Evolutionary conservation across 2,888 invertebrate genomes (phyloP).

Genomic region (Synanthedon myopaeformis): DNA sequence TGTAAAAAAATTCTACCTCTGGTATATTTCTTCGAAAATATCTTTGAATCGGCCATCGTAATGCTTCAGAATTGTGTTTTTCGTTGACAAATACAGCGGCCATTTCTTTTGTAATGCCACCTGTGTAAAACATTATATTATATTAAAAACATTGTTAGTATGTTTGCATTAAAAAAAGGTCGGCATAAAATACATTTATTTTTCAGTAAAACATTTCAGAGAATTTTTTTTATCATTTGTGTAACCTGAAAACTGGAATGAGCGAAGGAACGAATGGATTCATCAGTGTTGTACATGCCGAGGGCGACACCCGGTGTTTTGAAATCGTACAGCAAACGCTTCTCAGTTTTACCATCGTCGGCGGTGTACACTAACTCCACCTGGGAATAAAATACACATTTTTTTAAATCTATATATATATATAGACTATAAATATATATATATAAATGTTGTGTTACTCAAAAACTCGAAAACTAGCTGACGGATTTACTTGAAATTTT

Average conservation of each 20-base stretch:
- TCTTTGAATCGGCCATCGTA: conserved; percentile 94
- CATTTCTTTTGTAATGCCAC: conserved; percentile 85
- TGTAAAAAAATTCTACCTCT: conserved; percentile 67
- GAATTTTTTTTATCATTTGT: not conserved
- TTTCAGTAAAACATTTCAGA: no score
- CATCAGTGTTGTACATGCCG: conserved; percentile 93
- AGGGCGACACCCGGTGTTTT: conserved; percentile 81
- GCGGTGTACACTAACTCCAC: conserved; percentile 81
- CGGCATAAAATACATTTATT: not conserved
- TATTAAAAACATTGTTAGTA: not conserved
- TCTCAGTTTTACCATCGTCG: conserved; percentile 69
- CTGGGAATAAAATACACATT: conserved; percentile 36
- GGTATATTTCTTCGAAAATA: conserved; percentile 89
- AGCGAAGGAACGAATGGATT: conserved; percentile 85
- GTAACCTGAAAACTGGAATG: conserved; percentile 85
- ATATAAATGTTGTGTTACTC: no score
- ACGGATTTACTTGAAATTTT: no score
- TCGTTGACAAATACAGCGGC: conserved; percentile 91
- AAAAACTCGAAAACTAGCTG: no score
- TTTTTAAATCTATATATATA: no score
- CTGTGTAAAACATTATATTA: conserved; percentile 22
- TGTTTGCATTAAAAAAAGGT: not conserved
- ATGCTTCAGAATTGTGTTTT: conserved; percentile 89
- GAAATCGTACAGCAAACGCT: conserved; percentile 76
- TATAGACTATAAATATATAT: no score